Conservation (phyloP, 2,797 vertebrate species). For the Parotocinclus haroldoi region DNA sequence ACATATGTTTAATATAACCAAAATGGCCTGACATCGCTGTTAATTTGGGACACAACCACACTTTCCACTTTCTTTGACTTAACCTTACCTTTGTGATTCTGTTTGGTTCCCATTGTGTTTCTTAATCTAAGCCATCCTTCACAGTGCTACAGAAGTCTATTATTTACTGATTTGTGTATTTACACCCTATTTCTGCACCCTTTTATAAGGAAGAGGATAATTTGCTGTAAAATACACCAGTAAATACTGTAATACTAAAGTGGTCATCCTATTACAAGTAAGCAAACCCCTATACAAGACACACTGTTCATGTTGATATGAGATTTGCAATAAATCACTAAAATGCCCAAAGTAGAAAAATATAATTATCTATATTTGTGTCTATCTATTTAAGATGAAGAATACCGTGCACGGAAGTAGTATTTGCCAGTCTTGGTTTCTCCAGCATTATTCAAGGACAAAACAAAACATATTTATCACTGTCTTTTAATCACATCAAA, state of each 20-base stretch:
- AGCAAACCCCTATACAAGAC: conserved; percentile 25
- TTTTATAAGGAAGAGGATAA: conserved; percentile 27
- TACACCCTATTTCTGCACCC: conserved; percentile 7
- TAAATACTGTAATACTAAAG: conserved; percentile 28
- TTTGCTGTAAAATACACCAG: conserved; percentile 32
- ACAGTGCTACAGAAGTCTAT: conserved; percentile 17
- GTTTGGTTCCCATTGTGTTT: not conserved
- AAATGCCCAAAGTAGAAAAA: conserved; percentile 42
- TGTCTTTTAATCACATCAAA: conserved; percentile 55
- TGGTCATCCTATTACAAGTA: conserved; percentile 30
- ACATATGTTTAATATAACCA: too few relatives aligned
- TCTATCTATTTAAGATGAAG: conserved; percentile 48
- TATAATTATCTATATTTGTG: conserved; percentile 41
- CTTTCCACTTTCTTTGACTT: too few relatives aligned
- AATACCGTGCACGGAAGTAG: conserved; percentile 35
- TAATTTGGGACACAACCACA: too few relatives aligned
- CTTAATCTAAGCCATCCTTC: not conserved
- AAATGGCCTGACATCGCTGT: too few relatives aligned
- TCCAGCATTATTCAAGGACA: conserved; percentile 47
- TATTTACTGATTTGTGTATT: conserved; percentile 31
- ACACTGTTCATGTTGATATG: conserved; percentile 17
- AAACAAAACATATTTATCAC: conserved; percentile 55
- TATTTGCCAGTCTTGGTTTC: conserved; percentile 36
- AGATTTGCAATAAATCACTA: conserved; percentile 37
- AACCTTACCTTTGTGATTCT: too few relatives aligned